Percentiles rank a stretch among this genome's conserved stretches.
These are phyloP conservation scores for Pachliopta kotzebuea DNA, from an alignment of 2,888 invertebrate genomes.

Conservation along the genomic window DNA sequence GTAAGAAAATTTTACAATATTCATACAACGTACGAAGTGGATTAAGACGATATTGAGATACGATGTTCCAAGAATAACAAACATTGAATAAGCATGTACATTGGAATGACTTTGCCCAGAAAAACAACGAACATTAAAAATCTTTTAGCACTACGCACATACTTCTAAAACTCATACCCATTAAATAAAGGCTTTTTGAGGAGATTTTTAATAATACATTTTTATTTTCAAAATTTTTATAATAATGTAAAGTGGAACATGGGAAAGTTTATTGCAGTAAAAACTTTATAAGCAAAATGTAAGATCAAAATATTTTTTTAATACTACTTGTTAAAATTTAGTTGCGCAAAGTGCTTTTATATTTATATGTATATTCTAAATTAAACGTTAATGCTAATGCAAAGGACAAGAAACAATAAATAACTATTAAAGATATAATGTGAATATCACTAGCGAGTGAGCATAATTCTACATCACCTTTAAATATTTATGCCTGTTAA, in stretches of 20 bases:
- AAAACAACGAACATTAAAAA: slow-evolving; percentile 5
- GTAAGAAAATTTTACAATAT: slow-evolving; percentile 20
- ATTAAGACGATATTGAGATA: slow-evolving; percentile 22
- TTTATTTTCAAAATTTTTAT: neutral
- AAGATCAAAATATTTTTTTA: too few species aligned
- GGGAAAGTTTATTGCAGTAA: too few species aligned
- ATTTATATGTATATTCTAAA: too few species aligned
- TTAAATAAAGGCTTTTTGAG: neutral
- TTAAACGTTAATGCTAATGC: too few species aligned
- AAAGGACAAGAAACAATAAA: too few species aligned
- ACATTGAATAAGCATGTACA: slow-evolving; percentile 12
- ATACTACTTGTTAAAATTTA: too few species aligned
- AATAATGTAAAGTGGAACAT: too few species aligned
- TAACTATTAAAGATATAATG: neutral
- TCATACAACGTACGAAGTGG: slow-evolving; percentile 13
- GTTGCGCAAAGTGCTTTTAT: too few species aligned
- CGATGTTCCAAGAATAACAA: slow-evolving; percentile 22
- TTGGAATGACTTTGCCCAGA: slow-evolving; percentile 8
- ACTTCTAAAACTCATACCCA: neutral
- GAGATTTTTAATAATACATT: neutral
- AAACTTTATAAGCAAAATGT: too few species aligned
- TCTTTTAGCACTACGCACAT: neutral
- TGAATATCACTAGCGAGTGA: neutral
- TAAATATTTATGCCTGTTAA: slow-evolving; percentile 5
- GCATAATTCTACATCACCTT: neutral